Conservation (phyloP, 1,140 invertebrate genomes). For the Diorhabda carinulata region DNA sequence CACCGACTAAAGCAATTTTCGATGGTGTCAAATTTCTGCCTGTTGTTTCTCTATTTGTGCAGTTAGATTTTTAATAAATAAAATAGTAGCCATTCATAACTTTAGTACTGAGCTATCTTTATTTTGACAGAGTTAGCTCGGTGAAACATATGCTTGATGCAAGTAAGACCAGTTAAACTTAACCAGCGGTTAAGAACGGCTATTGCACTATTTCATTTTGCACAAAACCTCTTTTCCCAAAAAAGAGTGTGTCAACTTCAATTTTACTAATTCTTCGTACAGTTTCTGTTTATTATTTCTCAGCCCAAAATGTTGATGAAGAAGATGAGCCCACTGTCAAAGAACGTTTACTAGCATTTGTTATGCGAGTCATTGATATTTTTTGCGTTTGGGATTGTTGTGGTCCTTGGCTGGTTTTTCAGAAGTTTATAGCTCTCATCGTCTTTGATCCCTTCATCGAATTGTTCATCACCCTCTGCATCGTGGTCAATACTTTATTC, state of each 20-base stretch:
- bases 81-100: slow-evolving; percentile 7
- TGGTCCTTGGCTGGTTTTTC: slow-evolving; percentile 83
- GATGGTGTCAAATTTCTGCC: slow-evolving; percentile 13
- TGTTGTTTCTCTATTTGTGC: neutral
- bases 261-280: slow-evolving; percentile 65
- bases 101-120: neutral
- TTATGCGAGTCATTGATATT: slow-evolving; percentile 79
- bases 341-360: slow-evolving; percentile 71
- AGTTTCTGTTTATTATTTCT: slow-evolving; percentile 92
- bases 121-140: slow-evolving; percentile 1
- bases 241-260: slow-evolving; percentile 63
- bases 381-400: slow-evolving; percentile 98
- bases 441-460: slow-evolving; percentile 98
- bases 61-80: neutral
- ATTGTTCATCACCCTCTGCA: slow-evolving; percentile 96
- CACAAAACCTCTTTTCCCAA: slow-evolving; percentile 57
- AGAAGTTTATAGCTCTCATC: slow-evolving; percentile 83
- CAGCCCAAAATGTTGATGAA: slow-evolving; percentile 74
- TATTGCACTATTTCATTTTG: slow-evolving; percentile 40
- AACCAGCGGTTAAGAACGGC: slow-evolving; percentile 44
- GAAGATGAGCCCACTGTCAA: slow-evolving; percentile 84
- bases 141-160: neutral
- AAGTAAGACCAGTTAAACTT: slow-evolving; percentile 27
- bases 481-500: slow-evolving; percentile 96
- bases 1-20: slow-evolving; percentile 16